phyloP scores from a whole-genome alignment of 2,797 vertebrate species.

The Spinus olivaceus region DNA sequence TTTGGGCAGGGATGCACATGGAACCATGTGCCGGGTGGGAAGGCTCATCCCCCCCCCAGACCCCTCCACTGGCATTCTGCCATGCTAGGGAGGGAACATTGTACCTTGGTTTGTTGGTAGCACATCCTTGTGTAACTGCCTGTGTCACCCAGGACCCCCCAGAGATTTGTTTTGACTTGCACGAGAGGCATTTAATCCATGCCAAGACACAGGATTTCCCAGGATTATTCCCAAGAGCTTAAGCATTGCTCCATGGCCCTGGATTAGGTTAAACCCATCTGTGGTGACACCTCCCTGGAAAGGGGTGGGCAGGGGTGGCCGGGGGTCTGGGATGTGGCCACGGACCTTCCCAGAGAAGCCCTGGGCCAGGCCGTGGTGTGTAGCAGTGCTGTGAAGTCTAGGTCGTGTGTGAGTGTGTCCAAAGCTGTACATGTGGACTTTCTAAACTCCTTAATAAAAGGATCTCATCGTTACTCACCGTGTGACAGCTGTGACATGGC shows the following conservation, averaged over 20 bases:
- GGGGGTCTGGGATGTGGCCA: not conserved
- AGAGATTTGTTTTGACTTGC: not conserved
- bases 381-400: conserved; percentile 40
- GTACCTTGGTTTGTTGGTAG: not conserved
- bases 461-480: conserved; percentile 8
- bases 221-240: not conserved
- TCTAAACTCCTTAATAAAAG: conserved; percentile 64
- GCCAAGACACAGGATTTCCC: not conserved
- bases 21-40: accelerated
- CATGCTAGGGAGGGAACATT: accelerated
- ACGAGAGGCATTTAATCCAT: not conserved
- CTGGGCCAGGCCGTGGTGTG: not conserved
- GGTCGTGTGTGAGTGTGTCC: conserved; percentile 51
- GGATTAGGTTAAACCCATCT: not conserved
- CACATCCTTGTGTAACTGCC: not conserved
- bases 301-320: not conserved
- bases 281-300: not conserved
- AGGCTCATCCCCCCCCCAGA: not conserved
- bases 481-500: accelerated
- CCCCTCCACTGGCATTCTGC: not conserved
- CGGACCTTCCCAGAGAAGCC: not conserved
- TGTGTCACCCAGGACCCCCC: not conserved
- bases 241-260: not conserved
- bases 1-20: accelerated
- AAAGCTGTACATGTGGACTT: conserved; percentile 53